phyloP scores from a whole-genome alignment of 2,797 vertebrate species.

The Emydoidea blandingii region DNA sequence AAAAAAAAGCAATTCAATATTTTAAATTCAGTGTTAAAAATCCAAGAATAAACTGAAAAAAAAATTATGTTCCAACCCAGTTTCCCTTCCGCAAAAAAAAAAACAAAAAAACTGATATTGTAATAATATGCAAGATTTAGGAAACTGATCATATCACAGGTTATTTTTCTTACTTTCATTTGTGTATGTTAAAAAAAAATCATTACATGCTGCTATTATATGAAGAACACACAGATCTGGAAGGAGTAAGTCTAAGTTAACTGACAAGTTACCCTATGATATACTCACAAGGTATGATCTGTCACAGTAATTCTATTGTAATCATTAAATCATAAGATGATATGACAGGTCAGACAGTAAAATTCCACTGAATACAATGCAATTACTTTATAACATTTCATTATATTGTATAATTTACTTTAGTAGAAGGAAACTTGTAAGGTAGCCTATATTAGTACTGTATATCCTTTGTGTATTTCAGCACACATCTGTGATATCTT shows the following conservation, averaged over 20 bases:
- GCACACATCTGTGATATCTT: not conserved
- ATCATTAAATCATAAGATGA: not conserved
- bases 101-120: not conserved
- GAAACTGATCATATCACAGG: not conserved
- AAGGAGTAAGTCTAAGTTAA: not conserved
- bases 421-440: not conserved
- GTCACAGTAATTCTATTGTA: not conserved
- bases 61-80: not conserved
- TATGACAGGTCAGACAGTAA: not conserved
- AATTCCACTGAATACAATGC: not conserved
- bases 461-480: not conserved
- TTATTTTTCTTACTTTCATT: not conserved
- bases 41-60: not conserved
- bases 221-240: not conserved
- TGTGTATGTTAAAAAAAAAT: not conserved
- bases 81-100: not conserved
- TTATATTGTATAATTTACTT: not conserved
- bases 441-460: not conserved
- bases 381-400: not conserved
- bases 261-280: not conserved
- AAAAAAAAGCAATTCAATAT: not conserved
- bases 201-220: not conserved
- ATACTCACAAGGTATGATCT: accelerated
- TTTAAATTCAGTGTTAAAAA: not conserved
- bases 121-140: not conserved